Conservation (phyloP, 2,113 vertebrate species). For the Hemibagrus wyckioides region DNA sequence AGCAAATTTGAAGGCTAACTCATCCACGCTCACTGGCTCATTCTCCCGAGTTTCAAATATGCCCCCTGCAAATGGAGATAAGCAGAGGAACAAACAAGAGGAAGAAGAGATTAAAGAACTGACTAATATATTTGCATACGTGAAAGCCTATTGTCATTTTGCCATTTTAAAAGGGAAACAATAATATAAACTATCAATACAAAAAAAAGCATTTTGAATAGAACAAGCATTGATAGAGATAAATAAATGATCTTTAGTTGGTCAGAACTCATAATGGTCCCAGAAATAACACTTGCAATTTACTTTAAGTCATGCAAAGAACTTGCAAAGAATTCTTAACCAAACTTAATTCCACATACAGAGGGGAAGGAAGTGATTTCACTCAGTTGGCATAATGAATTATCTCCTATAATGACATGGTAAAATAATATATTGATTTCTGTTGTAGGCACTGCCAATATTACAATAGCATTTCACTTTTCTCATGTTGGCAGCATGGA, state of each 20-base stretch:
- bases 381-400: not conserved
- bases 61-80: slow-evolving; percentile 79
- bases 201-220: not conserved
- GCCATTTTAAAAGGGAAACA: not conserved
- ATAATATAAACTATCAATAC: not conserved
- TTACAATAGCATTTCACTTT: not conserved
- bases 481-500: not conserved
- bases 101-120: not conserved
- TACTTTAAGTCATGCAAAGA: not conserved
- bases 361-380: not conserved
- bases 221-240: not conserved
- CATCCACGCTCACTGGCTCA: slow-evolving; percentile 91
- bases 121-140: not conserved
- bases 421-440: not conserved
- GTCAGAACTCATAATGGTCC: not conserved
- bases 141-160: not conserved
- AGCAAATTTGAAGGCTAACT: slow-evolving; percentile 98
- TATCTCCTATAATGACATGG: not conserved
- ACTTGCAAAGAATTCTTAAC: not conserved
- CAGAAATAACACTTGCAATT: not conserved
- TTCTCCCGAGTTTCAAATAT: slow-evolving; percentile 97
- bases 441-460: not conserved
- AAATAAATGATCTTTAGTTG: not conserved
- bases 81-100: not conserved
- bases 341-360: not conserved